Evolutionary conservation across 2,113 vertebrate species (phyloP).

Genomic region (Ondatra zibethicus): DNA sequence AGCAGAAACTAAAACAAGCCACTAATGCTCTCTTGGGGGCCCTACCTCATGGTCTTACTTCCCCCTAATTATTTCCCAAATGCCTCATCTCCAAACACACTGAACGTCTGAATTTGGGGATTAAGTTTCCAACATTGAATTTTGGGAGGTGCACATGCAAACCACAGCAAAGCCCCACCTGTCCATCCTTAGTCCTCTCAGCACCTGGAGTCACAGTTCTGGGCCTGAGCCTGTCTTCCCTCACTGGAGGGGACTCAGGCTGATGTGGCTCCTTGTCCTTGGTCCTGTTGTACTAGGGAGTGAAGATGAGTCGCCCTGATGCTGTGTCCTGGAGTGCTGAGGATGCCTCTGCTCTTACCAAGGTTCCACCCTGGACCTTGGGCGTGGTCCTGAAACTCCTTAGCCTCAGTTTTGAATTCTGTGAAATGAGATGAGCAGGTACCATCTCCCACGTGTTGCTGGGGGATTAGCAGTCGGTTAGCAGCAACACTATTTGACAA

Average conservation of each 20-base stretch:
- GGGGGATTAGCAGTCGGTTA: rapidly evolving
- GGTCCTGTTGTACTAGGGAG: too few relatives aligned
- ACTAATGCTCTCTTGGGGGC: too few relatives aligned
- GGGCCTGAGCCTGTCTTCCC: neutral
- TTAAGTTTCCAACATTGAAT: neutral
- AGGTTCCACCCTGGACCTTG: neutral
- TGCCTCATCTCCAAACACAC: neutral
- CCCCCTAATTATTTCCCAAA: neutral
- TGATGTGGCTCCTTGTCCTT: neutral
- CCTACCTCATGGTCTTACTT: neutral
- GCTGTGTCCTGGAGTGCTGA: neutral
- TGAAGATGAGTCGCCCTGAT: neutral
- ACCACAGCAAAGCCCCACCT: neutral
- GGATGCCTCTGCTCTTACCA: neutral
- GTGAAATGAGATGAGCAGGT: neutral
- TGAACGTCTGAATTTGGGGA: neutral
- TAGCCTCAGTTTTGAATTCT: neutral
- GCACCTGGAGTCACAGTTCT: neutral
- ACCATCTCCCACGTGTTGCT: neutral
- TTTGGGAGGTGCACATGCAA: neutral
- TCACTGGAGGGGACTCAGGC: too few relatives aligned
- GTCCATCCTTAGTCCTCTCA: neutral
- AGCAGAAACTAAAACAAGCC: neutral
- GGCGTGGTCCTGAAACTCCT: neutral
- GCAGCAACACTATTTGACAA: neutral